These are phyloP conservation scores for Nebria salina DNA, from an alignment of 2,888 invertebrate species.

Conservation along the genomic window DNA sequence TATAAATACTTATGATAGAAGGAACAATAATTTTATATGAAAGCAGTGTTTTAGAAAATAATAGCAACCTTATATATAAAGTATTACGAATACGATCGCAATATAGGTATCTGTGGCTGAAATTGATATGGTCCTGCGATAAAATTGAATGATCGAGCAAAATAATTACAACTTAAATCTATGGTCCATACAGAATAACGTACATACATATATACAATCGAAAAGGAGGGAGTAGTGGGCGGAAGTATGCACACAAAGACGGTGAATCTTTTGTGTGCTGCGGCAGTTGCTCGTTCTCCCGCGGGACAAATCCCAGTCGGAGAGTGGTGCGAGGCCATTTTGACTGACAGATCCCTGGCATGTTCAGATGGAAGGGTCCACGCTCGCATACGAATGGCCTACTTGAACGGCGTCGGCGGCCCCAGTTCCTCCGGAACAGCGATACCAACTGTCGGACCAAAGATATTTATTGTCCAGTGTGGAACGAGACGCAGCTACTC, in stretches of 20 bases:
- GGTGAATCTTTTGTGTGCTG: neutral
- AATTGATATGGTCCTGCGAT: neutral
- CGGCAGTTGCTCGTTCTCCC: neutral
- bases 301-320: neutral
- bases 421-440: conserved; percentile 52
- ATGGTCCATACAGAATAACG: neutral
- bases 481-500: conserved; percentile 44
- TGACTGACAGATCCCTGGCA: conserved; percentile 63
- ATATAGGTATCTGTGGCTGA: neutral
- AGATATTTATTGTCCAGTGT: conserved; percentile 58
- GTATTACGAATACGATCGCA: neutral
- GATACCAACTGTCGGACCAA: conserved; percentile 45
- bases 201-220: neutral
- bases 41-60: no score
- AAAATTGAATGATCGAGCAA: neutral
- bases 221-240: neutral
- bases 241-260: neutral
- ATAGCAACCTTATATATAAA: neutral
- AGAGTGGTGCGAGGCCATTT: conserved; percentile 32
- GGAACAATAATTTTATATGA: no score
- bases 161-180: neutral
- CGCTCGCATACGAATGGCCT: conserved; percentile 63
- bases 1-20: no score
- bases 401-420: conserved; percentile 58
- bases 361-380: conserved; percentile 62